A percentile compares a stretch with the other conserved stretches of the same genome.
Conservation (phyloP, 2,888 invertebrate species). For the Apamea crenata region DNA sequence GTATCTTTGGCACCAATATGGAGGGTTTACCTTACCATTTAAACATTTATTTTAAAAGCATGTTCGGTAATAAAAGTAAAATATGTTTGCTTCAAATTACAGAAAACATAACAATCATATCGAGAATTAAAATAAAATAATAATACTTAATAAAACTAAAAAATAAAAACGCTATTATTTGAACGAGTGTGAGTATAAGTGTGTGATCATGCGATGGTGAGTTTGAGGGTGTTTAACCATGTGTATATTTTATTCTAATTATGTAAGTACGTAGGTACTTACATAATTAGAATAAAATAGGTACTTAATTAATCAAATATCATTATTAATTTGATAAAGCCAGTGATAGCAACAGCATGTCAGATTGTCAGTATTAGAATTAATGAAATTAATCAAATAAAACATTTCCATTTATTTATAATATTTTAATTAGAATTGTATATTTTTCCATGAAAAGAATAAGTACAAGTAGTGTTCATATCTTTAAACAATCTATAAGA, state of each 20-base stretch:
- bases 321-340: neutral
- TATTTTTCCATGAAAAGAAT: neutral
- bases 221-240: neutral
- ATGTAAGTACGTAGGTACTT: neutral
- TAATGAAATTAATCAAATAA: neutral
- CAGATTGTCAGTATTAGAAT: conserved; percentile 23
- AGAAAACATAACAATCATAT: neutral
- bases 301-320: conserved; percentile 6
- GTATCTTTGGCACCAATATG: neutral
- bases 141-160: neutral
- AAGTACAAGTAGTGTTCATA: neutral
- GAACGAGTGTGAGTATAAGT: neutral
- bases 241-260: neutral
- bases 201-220: neutral
- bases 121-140: neutral
- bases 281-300: too few relatives aligned
- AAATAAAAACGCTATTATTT: neutral
- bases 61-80: neutral
- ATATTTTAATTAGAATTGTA: neutral
- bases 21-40: neutral
- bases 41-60: neutral
- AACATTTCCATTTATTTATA: neutral
- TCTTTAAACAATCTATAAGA: neutral
- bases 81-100: neutral
- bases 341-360: conserved; percentile 18